A percentile compares a stretch with the other conserved stretches of the same genome.
Conservation (phyloP, 2,888 invertebrate genomes). For the Drosophila colorata region DNA sequence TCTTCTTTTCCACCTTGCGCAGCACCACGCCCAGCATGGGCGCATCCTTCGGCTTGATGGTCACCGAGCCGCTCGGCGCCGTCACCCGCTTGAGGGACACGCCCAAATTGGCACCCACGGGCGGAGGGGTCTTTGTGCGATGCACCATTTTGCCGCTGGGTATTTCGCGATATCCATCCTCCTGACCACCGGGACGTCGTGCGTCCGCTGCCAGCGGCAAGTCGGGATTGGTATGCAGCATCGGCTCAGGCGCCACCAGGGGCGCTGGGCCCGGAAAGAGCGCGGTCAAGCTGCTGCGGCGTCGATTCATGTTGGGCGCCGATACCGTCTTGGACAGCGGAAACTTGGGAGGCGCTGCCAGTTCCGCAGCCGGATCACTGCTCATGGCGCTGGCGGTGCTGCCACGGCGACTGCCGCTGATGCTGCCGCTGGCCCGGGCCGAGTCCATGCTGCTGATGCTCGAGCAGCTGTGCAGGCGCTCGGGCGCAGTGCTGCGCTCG, state of each 20-base stretch:
- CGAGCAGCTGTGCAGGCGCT: slow-evolving; percentile 76
- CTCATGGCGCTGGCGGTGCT: slow-evolving; percentile 71
- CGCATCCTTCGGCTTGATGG: slow-evolving; percentile 81
- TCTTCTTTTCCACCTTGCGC: slow-evolving; percentile 84
- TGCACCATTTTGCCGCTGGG: slow-evolving; percentile 77
- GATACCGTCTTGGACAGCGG: slow-evolving; percentile 82
- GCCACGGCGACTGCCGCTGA: slow-evolving; percentile 68
- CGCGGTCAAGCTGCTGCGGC: slow-evolving; percentile 74
- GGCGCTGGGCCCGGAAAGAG: slow-evolving; percentile 82
- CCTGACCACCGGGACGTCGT: slow-evolving; percentile 45
- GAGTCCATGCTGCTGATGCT: slow-evolving; percentile 80
- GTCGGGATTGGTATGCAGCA: slow-evolving; percentile 77
- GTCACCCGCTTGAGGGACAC: slow-evolving; percentile 83
- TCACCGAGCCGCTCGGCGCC: slow-evolving; percentile 81
- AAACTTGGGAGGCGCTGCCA: slow-evolving; percentile 71
- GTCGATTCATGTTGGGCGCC: slow-evolving; percentile 73
- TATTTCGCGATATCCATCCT: slow-evolving; percentile 73
- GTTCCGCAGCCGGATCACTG: slow-evolving; percentile 31
- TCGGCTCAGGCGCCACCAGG: slow-evolving; percentile 69
- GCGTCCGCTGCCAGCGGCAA: slow-evolving; percentile 47
- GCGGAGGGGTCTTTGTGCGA: slow-evolving; percentile 83
- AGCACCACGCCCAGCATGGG: slow-evolving; percentile 85
- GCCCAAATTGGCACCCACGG: slow-evolving; percentile 83
- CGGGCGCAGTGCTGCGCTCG: slow-evolving; percentile 78
- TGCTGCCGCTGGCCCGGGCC: slow-evolving; percentile 36